These are phyloP conservation scores for Poeciliopsis infans DNA, from an alignment of 2,797 vertebrate genomes.

Conservation along the genomic window DNA sequence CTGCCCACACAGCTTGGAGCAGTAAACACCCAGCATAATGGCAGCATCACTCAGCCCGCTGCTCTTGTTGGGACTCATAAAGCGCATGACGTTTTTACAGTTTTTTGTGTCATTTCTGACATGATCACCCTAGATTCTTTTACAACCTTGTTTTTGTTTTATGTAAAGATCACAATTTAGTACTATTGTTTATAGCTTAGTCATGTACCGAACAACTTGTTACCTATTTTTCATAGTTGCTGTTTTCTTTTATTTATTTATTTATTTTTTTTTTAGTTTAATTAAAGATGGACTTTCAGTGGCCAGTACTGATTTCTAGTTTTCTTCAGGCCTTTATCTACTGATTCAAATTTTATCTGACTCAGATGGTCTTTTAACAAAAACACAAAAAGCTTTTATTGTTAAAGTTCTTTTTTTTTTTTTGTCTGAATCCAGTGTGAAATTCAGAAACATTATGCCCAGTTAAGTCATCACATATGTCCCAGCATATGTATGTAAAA, in stretches of 20 bases:
- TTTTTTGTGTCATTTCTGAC: background rate
- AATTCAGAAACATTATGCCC: background rate
- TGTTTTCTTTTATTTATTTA: background rate
- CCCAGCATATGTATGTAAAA: background rate
- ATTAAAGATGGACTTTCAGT: background rate
- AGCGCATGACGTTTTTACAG: background rate
- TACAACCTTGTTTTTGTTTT: background rate
- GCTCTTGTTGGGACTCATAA: background rate
- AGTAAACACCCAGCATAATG: slow-evolving; percentile 5
- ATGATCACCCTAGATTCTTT: background rate
- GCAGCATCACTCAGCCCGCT: background rate
- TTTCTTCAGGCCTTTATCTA: background rate
- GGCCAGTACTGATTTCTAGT: background rate
- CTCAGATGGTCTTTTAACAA: background rate
- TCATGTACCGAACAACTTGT: background rate
- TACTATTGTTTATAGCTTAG: background rate
- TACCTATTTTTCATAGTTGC: background rate
- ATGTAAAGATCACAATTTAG: background rate
- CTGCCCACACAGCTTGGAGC: slow-evolving; percentile 1
- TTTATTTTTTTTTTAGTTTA: background rate
- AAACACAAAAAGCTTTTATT: background rate
- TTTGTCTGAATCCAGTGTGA: background rate
- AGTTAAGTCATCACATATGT: background rate
- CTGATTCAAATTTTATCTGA: background rate
- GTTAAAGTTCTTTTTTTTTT: no score